Conservation (phyloP, 2,113 vertebrate genomes). For the Daboia siamensis region DNA sequence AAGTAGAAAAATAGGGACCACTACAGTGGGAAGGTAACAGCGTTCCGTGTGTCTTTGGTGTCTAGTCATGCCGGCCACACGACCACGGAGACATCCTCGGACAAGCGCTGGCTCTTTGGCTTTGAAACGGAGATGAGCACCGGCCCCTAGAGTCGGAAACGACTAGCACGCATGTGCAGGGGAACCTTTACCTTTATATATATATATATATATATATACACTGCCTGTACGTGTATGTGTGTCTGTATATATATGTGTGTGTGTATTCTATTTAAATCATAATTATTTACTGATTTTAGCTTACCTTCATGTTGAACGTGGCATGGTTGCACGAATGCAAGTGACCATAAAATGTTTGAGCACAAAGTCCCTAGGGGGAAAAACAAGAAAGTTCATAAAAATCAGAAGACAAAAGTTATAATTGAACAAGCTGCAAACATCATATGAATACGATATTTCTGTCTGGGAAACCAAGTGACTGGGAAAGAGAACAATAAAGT, state of each 20-base stretch:
- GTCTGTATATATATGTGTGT: not conserved
- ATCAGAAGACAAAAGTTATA: not conserved
- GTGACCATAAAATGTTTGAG: constrained; percentile 76
- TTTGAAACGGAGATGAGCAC: no score
- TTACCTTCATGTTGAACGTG: constrained; percentile 64
- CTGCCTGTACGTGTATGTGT: not conserved
- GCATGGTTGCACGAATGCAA: constrained; percentile 76
- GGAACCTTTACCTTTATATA: no score
- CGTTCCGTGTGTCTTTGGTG: no score
- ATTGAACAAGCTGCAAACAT: not conserved
- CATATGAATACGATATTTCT: constrained; percentile 6
- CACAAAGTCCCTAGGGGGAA: constrained; percentile 59
- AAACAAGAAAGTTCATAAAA: constrained; percentile 34
- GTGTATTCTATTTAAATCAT: not conserved
- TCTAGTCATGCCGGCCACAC: no score
- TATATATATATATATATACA: no score
- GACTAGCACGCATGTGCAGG: no score
- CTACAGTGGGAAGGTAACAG: no score
- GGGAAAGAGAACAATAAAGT: not conserved
- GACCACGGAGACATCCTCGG: no score
- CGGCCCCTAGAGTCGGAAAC: no score
- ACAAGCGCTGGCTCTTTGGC: no score
- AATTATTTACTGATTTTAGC: fast-evolving
- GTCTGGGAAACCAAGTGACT: not conserved
- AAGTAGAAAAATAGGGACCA: no score